These are phyloP conservation scores for Drosophila lowei DNA, from an alignment of 1,140 invertebrate species.

Conservation along the genomic window DNA sequence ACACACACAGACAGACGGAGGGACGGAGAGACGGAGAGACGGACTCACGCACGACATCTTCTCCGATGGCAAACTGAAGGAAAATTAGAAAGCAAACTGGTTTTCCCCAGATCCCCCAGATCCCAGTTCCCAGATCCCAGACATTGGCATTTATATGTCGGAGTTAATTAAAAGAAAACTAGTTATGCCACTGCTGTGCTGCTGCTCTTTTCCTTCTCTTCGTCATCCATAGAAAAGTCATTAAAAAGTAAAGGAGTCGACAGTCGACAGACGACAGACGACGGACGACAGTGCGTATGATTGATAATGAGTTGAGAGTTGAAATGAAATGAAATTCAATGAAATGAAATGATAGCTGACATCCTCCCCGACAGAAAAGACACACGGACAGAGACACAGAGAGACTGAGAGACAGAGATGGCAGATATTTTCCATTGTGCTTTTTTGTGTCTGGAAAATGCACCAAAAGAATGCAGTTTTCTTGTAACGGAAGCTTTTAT, in stretches of 20 bases:
- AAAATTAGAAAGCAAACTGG: slow-evolving; percentile 80
- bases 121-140: slow-evolving; percentile 16
- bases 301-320: slow-evolving; percentile 64
- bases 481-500: slow-evolving; percentile 73
- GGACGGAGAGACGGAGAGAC: slow-evolving; percentile 39
- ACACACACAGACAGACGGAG: slow-evolving; percentile 11
- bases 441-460: slow-evolving; percentile 44
- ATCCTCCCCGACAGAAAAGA: slow-evolving; percentile 2
- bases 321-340: not conserved
- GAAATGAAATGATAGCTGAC: too few species aligned
- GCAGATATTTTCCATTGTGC: slow-evolving; percentile 39
- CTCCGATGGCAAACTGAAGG: slow-evolving; percentile 49
- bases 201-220: not conserved
- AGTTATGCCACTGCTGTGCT: slow-evolving; percentile 54
- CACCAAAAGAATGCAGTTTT: slow-evolving; percentile 52
- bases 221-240: slow-evolving; percentile 52
- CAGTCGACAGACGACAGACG: slow-evolving; percentile 4
- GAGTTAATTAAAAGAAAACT: slow-evolving; percentile 81
- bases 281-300: slow-evolving; percentile 68
- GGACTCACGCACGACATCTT: not conserved
- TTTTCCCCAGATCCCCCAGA: slow-evolving; percentile 36
- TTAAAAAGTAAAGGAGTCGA: slow-evolving; percentile 55
- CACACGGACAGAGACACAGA: not conserved
- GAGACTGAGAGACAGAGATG: not conserved
- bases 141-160: slow-evolving; percentile 69